Conservation (phyloP, 1,140 invertebrate species). For the Leptinotarsa lineolata region DNA sequence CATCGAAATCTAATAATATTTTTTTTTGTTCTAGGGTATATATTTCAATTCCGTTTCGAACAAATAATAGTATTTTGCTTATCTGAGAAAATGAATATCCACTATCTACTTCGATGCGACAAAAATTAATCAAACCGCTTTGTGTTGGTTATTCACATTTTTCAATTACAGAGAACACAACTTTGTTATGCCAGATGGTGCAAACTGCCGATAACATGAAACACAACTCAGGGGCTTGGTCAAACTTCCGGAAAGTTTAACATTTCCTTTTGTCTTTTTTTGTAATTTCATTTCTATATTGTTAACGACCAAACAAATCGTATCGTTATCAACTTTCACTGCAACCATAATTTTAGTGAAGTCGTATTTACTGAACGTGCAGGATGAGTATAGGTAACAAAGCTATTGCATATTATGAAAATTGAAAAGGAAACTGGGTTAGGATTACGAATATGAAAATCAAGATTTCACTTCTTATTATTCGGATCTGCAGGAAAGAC, state of each 20-base stretch:
- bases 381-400: no score
- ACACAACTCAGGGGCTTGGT: not conserved
- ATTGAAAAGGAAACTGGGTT: no score
- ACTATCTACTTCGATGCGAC: not conserved
- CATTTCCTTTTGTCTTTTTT: not conserved
- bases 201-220: slow-evolving; percentile 2
- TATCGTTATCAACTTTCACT: not conserved
- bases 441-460: no score
- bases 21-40: no score
- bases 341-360: no score
- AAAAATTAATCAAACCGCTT: not conserved
- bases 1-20: no score
- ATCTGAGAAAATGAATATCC: not conserved
- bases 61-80: no score
- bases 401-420: no score
- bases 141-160: not conserved
- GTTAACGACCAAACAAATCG: not conserved
- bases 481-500: no score
- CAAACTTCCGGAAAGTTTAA: not conserved
- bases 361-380: no score
- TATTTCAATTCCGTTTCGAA: no score
- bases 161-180: not conserved
- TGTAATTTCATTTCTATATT: not conserved
- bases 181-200: slow-evolving; percentile 1
- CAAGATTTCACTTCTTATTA: no score